Base-by-base conservation (phyloP, 2,888 invertebrate genomes). In the Stomorhina lunata region DNA sequence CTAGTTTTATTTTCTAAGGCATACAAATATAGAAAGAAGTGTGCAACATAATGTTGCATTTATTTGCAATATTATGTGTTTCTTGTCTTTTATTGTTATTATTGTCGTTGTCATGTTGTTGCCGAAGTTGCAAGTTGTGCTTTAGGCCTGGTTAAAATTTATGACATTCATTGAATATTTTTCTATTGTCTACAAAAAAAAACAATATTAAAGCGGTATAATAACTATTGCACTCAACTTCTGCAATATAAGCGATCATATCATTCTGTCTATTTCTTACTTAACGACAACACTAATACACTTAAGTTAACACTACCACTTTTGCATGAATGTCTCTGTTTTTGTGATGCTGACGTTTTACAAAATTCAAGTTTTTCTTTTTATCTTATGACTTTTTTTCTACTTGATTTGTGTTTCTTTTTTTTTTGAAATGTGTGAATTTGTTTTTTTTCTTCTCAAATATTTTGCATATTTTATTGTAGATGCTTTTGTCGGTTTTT, bases 121-220 rank as follows among this genome's bases (percentile, higher is more conserved):
- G 66, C 66, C 68, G 50, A 50, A 37, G 66, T 61, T 72, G 66
- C 66, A 73, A 66, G 72, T 73, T 73, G 22, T 27, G 76, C 75
- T 80, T 63, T 75, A 76, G 69, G 76, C 76, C 80, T 59, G 69
- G 10, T 76, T 71, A 15, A 71, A 71, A 82, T 82, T 82, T 82
- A 82, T 82, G 82, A 82, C 79, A 82, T 71, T 76, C 82, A 82
- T 82, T 82, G 71, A 79, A 40, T 82, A 66, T 71, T 75, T 75
- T 59, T 71, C 77, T 69, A 77, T 76, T 79, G 75, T 82, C 50
- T 80, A 3, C 43, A 10, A 22, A 12, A 25, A 57, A 48, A 66
- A n/a, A 15, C 4, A 57, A n/a, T 2, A 48, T 7, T 5, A 48
- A 45, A 48, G 10, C 15, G 37, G 43, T 57, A 34, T 61, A 61